Evolutionary conservation across 2,888 invertebrate species (phyloP), one percentile per base, ranked within the genome.

Genomic region (Dicranocentrus wangi): DNA sequence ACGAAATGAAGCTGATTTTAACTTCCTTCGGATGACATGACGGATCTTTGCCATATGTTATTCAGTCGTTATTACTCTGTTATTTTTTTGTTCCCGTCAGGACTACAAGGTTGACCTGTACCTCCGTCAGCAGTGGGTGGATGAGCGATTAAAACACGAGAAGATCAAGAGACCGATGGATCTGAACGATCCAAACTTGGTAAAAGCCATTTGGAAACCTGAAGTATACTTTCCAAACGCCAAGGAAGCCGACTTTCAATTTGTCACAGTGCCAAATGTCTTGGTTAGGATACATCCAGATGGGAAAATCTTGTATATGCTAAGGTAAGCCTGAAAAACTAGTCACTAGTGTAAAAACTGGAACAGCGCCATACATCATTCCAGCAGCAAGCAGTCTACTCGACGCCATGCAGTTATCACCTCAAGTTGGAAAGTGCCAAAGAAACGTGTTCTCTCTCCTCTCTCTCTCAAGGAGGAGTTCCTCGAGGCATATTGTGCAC

Each of bases 221-320:
- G 89, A 90, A 85, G 89, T 89, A 2, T 79, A 79, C 42, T 81
- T 81, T 58, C 84, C 85, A 0, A 90, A 90, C 85, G 90, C 90
- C 17, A 90, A 90, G 86, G 88, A 89, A 80, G 90, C 89, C 0
- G 90, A 90, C 86, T 90, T 90, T 83, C 90, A 90, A 86, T 90
- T 89, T 83, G 90, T 90, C 51, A 90, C 90, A 0, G 81, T 90
- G 2, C 90, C 90, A 25, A 90, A 90, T 83, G 90, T 90, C 13
- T 87, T 90, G 17, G 89, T 90, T 21, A 87, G 90, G 47, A 90
- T 90, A 73, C 88, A 90, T 83, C 90, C 90, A 1, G 88, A 89
- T 58, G 90, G 90, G 2, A 88, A 89, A 82, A 90, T 90, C 60
- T 88, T 90, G 23, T 90, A 90, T 87, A 90, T 90, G 90, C 88